Base-by-base conservation (phyloP, 2,888 invertebrate genomes). In the Cephonodes hylas region DNA sequence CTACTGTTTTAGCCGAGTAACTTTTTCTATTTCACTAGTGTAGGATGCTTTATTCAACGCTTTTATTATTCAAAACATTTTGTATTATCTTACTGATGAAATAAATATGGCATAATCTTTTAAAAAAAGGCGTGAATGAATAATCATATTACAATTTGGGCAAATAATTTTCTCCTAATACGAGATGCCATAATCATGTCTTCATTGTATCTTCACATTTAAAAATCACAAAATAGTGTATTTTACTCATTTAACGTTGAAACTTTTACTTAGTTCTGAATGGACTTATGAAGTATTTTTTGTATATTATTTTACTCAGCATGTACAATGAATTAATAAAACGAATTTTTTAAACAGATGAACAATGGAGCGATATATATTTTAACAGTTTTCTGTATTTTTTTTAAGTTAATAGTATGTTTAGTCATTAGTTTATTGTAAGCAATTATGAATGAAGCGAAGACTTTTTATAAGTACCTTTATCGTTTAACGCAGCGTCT, bases 291-390 rank as follows among this genome's bases (percentile, higher is more conserved):
- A 53, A 31, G 31, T 31, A 53, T 48, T n/a, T 53, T 53, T 59
- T 66, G 48, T 61, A 58, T 64, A 60, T 66, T 69, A 66, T 64
- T 66, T 71, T 64, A 74, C 67, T 66, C 70, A 68, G 66, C 58
- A 65, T 48, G 74, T 81, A 82, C 82, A 85, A 85, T 83, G 82
- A 84, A 83, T 76, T 73, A 71, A 67, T 69, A 66, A 75, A 83
- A 81, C 82, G 81, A 85, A 80, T 83, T 83, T 77, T 77, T 67
- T 63, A 63, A 70, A 70, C 68, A 75, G 70, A 67, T 63, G 66
- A 72, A 65, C 71, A 73, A 70, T 56, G 72, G 69, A 69, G 63
- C 70, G 75, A 76, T 77, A 73, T 74, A 72, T 72, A 69, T 75
- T 77, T 76, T 73, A 69, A 72, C 72, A 74, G 69, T 69, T 76